A percentile compares a stretch with the other conserved stretches of the same genome.
phyloP scores from a whole-genome alignment of 2,888 invertebrate genomes.

The Julus scanicus region DNA sequence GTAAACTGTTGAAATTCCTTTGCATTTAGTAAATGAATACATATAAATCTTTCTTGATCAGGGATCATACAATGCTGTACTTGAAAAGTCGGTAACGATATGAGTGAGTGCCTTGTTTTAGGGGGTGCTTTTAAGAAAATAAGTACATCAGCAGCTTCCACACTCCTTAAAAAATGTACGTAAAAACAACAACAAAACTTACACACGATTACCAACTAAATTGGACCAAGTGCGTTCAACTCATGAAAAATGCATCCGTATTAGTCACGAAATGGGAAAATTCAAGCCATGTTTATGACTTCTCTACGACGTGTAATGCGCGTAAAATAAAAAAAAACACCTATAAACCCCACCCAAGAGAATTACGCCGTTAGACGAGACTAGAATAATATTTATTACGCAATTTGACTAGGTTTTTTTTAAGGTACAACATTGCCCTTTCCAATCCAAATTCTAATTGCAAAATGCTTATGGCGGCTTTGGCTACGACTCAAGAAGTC shows the following conservation, averaged over 20 bases:
- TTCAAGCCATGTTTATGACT: conserved; percentile 37
- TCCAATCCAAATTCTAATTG: conserved; percentile 13
- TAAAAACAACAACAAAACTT: neutral
- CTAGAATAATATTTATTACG: conserved; percentile 19
- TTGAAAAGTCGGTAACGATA: neutral
- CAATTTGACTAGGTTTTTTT: conserved; percentile 6
- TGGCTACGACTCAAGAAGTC: conserved; percentile 30
- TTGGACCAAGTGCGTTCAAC: conserved; percentile 47
- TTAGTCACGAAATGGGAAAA: conserved; percentile 45
- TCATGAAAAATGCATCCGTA: conserved; percentile 45
- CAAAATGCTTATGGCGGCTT: conserved; percentile 29
- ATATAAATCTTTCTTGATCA: neutral
- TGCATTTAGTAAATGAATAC: neutral
- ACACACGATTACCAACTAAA: conserved; percentile 9
- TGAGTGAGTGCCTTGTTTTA: neutral
- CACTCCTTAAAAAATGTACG: neutral
- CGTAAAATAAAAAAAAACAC: neutral
- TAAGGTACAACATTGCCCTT: neutral
- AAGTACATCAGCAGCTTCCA: neutral
- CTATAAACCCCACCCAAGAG: conserved; percentile 44
- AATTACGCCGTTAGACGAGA: conserved; percentile 28
- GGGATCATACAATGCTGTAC: neutral
- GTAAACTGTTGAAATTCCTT: neutral
- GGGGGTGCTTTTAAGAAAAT: conserved; percentile 34
- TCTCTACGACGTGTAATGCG: conserved; percentile 36